Evolutionary conservation across 1,140 invertebrate species (phyloP), one percentile per base, ranked within the genome.

Genomic region (Branchinecta lynchi): DNA sequence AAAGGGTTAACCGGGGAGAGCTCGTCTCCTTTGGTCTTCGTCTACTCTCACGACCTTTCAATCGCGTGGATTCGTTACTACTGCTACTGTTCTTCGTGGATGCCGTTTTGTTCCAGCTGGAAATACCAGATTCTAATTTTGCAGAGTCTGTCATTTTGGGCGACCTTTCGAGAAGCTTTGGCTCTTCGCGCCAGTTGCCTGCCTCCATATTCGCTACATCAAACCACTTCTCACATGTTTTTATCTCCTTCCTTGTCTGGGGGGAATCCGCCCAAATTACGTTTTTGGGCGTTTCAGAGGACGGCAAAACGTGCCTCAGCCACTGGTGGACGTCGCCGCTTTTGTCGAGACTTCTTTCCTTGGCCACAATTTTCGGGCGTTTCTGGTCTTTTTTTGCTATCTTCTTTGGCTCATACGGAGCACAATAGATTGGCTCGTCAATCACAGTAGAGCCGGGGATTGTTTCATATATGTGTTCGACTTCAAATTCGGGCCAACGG

Each of bases 381-480:
- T 60, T 60, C 3, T 12, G 17, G 51, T 60, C 17, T 60, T 60
- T 60, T 20, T 60, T 60, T 60, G 51, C 51, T 32, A 32, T 32
- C 51, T 60, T 60, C 17, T 60, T 60, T 15, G 51, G 51, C 75
- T 86, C 80, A 77, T 88, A 86, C 0, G 85, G 85, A n/a, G 82
- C 83, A 66, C 82, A 86, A 72, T 86, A 87, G 43, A 86, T 81
- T 0, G 84, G 85, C 70, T 86, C 85, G 66, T 74, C 75, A 0
- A 78, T 78, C 75, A 83, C 84, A 7, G 82, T 82, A 17, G 84
- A 82, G 73, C 86, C 85, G 0, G 84, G 84, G 71, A 86, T 86
- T 0, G 85, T 86, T 75, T 86, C 85, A 73, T 87, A 87, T 71
- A 86, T 86, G 74, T 86, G 85, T 72, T 86, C 85, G 15, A 79